Conservation (phyloP, 2,797 vertebrate species). For the Crocodylus rhombifer region DNA sequence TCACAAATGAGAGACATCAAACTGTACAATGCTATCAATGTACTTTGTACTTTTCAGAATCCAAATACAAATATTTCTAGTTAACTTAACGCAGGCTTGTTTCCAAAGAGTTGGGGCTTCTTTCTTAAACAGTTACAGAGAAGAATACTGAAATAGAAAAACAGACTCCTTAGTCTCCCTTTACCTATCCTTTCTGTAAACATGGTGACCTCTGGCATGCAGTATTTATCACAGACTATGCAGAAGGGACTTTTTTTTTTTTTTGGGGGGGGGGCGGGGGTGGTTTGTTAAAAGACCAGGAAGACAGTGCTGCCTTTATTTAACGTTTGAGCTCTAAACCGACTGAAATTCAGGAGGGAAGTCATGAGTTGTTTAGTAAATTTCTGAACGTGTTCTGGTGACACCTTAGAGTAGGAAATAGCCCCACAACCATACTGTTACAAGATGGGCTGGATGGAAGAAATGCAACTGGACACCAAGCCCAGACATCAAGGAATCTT, state of each 20-base stretch:
- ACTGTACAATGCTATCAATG: too few species aligned
- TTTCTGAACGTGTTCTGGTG: not conserved
- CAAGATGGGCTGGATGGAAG: not conserved
- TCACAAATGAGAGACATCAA: too few species aligned
- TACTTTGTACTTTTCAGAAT: too few species aligned
- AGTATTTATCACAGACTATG: not conserved
- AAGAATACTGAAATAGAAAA: not conserved
- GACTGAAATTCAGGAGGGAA: not conserved
- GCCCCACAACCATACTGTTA: too few species aligned
- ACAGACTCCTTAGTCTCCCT: not conserved
- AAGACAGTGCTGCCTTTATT: not conserved
- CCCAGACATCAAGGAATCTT: not conserved
- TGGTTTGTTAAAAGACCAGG: not conserved
- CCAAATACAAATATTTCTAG: too few species aligned
- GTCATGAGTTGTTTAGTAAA: not conserved
- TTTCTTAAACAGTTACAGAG: too few species aligned
- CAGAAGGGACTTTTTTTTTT: not conserved
- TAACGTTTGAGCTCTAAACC: not conserved
- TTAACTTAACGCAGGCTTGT: too few species aligned
- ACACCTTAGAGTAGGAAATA: not conserved
- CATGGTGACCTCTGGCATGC: not conserved
- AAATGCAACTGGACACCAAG: not conserved
- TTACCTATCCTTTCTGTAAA: not conserved
- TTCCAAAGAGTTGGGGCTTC: too few species aligned
- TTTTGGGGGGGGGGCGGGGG: not conserved